Percentiles rank a stretch among this genome's conserved stretches.
phyloP scores from a whole-genome alignment of 2,888 invertebrate genomes.

The Tyria jacobaeae region DNA sequence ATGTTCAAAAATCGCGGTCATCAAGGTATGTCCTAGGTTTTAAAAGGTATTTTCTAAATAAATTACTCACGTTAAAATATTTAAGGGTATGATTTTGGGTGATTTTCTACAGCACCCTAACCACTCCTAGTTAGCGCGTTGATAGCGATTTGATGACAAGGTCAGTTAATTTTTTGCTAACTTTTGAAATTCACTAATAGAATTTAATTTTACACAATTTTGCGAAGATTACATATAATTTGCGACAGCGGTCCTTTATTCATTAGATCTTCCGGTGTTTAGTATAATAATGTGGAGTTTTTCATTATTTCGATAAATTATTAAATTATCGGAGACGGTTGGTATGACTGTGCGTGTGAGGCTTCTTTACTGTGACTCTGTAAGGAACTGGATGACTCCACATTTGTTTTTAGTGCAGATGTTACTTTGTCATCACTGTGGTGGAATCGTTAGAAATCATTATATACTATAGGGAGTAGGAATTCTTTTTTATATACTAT shows the following conservation, averaged over 20 bases:
- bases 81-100: slow-evolving; percentile 12
- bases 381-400: too few relatives aligned
- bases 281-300: neutral
- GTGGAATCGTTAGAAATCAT: too few relatives aligned
- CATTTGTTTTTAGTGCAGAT: too few relatives aligned
- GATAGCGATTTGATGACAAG: slow-evolving; percentile 74
- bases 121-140: slow-evolving; percentile 37
- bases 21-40: too few relatives aligned
- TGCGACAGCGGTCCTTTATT: slow-evolving; percentile 53
- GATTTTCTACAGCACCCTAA: slow-evolving; percentile 21
- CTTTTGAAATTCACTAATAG: slow-evolving; percentile 66
- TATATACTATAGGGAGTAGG: too few relatives aligned
- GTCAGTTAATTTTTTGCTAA: slow-evolving; percentile 53
- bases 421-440: too few relatives aligned
- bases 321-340: neutral
- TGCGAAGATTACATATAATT: slow-evolving; percentile 55
- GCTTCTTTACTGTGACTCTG: too few relatives aligned
- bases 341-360: neutral
- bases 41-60: too few relatives aligned
- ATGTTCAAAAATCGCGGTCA: too few relatives aligned
- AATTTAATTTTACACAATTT: slow-evolving; percentile 71
- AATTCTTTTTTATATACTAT: too few relatives aligned
- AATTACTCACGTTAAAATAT: neutral
- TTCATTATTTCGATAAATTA: neutral
- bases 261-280: slow-evolving; percentile 75